Percentiles rank a stretch among this genome's conserved stretches.
These are phyloP conservation scores for Strix uralensis DNA, from an alignment of 2,113 vertebrate genomes.

Conservation along the genomic window DNA sequence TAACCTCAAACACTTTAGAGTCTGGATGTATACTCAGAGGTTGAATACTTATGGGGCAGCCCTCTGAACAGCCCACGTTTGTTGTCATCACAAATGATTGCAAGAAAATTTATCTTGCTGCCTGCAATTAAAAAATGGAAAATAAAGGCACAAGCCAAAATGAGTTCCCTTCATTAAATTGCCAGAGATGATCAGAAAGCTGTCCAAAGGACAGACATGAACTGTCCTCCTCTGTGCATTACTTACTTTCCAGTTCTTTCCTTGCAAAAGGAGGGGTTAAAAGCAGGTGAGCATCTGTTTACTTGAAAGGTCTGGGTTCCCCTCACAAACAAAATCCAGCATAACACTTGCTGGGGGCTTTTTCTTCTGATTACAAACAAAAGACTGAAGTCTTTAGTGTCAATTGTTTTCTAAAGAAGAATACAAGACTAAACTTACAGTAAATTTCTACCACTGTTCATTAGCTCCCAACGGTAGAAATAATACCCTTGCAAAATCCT, in stretches of 20 bases:
- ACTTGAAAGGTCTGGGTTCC: background rate
- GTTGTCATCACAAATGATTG: background rate
- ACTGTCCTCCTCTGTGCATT: background rate
- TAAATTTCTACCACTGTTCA: background rate
- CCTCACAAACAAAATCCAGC: background rate
- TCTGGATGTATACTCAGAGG: background rate
- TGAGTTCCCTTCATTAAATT: background rate
- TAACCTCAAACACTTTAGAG: background rate
- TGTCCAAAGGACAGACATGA: background rate
- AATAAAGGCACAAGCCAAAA: background rate
- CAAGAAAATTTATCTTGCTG: background rate
- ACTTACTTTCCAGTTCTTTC: background rate
- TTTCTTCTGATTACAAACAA: background rate
- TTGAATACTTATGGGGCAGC: background rate
- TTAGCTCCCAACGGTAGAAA: slow-evolving; percentile 52
- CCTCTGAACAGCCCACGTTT: background rate
- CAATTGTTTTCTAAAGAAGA: background rate
- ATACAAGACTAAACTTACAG: background rate
- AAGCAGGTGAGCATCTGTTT: background rate
- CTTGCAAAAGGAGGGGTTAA: background rate
- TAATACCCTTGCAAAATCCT: slow-evolving; percentile 52
- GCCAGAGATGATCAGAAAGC: background rate
- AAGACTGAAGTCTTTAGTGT: background rate
- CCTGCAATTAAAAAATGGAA: background rate
- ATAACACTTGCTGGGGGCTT: background rate